These are phyloP conservation scores for Tipula lateralis DNA, from an alignment of 2,888 invertebrate species.

Conservation along the genomic window DNA sequence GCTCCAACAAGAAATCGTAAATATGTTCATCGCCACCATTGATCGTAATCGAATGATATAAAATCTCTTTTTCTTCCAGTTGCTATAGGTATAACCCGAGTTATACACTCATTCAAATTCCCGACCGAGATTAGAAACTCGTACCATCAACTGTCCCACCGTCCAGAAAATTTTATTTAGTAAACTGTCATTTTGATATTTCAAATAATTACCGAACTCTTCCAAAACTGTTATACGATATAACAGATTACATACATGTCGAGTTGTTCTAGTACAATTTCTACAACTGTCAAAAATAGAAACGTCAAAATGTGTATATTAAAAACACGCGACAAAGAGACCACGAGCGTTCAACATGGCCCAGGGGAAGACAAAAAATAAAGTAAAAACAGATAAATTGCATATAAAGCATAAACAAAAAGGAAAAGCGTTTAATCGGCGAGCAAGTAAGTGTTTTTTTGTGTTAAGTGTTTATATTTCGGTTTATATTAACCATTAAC, in stretches of 20 bases:
- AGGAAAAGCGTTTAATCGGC: conserved; percentile 51
- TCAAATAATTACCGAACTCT: background rate
- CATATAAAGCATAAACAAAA: conserved; percentile 54
- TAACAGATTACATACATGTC: too few relatives aligned
- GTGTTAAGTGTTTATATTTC: background rate
- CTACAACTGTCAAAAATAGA: background rate
- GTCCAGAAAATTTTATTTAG: background rate
- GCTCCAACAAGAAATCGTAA: too few relatives aligned
- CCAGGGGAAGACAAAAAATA: conserved; percentile 60
- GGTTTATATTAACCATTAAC: conserved; percentile 96
- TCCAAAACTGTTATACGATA: background rate
- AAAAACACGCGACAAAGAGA: background rate
- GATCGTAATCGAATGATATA: too few relatives aligned
- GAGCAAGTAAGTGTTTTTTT: conserved; percentile 51
- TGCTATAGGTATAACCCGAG: too few relatives aligned
- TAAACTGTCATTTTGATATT: background rate
- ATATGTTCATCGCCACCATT: too few relatives aligned
- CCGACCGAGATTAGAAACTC: too few relatives aligned
- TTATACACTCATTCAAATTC: too few relatives aligned
- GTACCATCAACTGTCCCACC: too few relatives aligned
- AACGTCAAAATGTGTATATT: background rate
- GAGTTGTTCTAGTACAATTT: background rate
- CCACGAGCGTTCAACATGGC: conserved; percentile 54
- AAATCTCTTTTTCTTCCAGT: too few relatives aligned
- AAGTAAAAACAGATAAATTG: conserved; percentile 53